phyloP scores from a whole-genome alignment of 2,113 vertebrate species.

The Triplophysa siluroides region DNA sequence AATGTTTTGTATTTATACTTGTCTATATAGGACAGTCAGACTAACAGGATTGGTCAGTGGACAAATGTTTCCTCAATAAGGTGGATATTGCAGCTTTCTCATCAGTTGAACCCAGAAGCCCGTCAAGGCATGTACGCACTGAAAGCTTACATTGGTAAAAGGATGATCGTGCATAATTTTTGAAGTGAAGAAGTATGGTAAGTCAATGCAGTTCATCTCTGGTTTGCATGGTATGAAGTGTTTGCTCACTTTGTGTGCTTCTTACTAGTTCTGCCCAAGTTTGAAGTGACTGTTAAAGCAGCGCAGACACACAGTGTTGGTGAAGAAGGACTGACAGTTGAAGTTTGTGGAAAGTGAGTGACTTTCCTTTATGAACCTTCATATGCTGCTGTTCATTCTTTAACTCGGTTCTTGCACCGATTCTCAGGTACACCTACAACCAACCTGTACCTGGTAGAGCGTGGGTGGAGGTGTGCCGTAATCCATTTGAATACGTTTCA shows the following conservation, averaged over 20 bases:
- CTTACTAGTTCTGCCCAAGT: constrained; percentile 69
- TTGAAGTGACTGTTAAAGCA: constrained; percentile 57
- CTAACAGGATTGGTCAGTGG: neutral
- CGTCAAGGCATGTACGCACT: constrained; percentile 59
- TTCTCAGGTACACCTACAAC: constrained; percentile 70
- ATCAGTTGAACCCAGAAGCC: constrained; percentile 67
- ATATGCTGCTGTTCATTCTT: neutral
- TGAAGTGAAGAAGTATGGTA: constrained; percentile 72
- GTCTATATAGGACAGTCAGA: constrained; percentile 60
- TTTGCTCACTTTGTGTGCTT: neutral
- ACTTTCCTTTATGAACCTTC: neutral
- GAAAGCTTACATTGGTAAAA: constrained; percentile 1
- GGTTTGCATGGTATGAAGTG: neutral
- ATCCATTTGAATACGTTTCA: neutral
- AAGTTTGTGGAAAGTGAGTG: constrained; percentile 69
- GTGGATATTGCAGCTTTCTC: constrained; percentile 65
- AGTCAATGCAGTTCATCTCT: constrained; percentile 14
- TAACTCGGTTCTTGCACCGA: neutral
- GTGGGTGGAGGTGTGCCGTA: constrained; percentile 50
- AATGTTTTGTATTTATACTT: neutral
- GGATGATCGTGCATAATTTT: constrained; percentile 47
- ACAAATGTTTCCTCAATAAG: no score
- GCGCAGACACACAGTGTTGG: constrained; percentile 48
- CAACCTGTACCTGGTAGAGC: constrained; percentile 68
- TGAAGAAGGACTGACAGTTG: constrained; percentile 47